phyloP scores from a whole-genome alignment of 2,113 vertebrate species.

The Epinephelus moara region DNA sequence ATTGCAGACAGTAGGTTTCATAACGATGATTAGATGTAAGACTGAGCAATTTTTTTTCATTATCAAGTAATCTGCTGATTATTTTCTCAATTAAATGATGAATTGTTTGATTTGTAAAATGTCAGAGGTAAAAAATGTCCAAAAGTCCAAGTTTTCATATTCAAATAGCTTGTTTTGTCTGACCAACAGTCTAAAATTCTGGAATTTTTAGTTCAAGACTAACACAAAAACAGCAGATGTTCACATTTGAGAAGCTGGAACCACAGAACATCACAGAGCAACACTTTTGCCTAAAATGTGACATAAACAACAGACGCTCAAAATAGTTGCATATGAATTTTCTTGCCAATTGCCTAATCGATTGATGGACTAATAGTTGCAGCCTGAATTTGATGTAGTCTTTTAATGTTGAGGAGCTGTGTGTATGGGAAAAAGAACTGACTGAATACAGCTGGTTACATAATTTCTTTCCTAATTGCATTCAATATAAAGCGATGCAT shows the following conservation, averaged over 20 bases:
- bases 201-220: not conserved
- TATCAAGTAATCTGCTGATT: not conserved
- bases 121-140: not conserved
- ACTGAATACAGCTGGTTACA: not conserved
- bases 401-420: not conserved
- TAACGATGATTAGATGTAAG: not conserved
- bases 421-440: not conserved
- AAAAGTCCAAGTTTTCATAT: not conserved
- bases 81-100: not conserved
- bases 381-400: not conserved
- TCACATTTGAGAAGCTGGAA: not conserved
- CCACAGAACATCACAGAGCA: not conserved
- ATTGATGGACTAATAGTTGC: not conserved
- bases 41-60: not conserved
- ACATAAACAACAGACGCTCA: not conserved
- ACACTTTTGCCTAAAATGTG: not conserved
- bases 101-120: not conserved
- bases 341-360: not conserved
- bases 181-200: not conserved
- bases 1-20: not conserved
- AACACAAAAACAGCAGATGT: not conserved
- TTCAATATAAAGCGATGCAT: conserved; percentile 7
- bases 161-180: not conserved
- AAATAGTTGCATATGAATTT: not conserved
- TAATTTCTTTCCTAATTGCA: conserved; percentile 7